phyloP scores from a whole-genome alignment of 2,113 vertebrate genomes.

The Entelurus aequoreus region DNA sequence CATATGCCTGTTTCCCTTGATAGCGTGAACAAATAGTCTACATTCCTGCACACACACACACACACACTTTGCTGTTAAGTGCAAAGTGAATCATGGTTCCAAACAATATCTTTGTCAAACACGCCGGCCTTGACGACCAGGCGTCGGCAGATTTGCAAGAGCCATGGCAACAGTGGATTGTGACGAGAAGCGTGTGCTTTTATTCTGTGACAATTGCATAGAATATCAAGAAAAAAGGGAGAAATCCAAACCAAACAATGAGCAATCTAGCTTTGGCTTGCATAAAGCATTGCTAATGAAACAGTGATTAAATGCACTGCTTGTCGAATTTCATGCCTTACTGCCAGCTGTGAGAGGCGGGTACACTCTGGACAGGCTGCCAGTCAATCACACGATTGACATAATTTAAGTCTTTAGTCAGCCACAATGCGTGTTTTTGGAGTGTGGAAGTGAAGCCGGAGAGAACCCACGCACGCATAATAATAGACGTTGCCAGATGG shows the following conservation, averaged over 20 bases:
- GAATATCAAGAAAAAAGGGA: background rate
- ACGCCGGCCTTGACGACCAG: conserved; percentile 63
- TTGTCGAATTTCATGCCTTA: no score
- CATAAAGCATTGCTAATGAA: background rate
- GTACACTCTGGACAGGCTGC: background rate
- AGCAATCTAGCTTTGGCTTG: conserved; percentile 9
- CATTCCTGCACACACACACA: conserved; percentile 19
- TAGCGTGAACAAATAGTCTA: conserved; percentile 44
- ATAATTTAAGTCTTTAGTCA: no score
- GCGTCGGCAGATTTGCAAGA: conserved; percentile 59
- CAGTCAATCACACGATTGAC: background rate
- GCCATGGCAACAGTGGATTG: conserved; percentile 70
- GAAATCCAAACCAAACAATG: conserved; percentile 17
- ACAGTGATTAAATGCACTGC: no score
- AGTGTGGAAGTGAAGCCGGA: no score
- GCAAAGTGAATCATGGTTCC: conserved; percentile 58
- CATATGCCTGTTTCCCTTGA: conserved; percentile 51
- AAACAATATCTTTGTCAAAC: conserved; percentile 70
- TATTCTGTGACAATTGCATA: conserved; percentile 28
- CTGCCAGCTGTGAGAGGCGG: background rate
- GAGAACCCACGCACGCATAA: no score
- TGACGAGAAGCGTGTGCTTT: conserved; percentile 38
- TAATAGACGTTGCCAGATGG: background rate
- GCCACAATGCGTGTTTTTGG: no score
- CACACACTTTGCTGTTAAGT: conserved; percentile 36